Base-by-base conservation (phyloP, 2,888 invertebrate genomes). In the Lithophane socia region DNA sequence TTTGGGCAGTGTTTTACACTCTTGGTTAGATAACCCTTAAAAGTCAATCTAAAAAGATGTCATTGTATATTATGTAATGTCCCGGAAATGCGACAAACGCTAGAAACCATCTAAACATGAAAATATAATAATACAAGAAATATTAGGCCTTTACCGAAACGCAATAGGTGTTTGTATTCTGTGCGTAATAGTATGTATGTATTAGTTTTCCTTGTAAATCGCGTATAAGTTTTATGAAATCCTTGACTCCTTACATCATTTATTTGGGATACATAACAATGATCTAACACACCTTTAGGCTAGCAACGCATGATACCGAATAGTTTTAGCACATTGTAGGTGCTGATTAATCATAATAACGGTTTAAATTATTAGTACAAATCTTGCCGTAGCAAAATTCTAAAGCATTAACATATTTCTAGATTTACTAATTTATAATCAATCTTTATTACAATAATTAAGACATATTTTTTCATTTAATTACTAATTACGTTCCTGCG, bases 11-110 rank as follows among this genome's bases (percentile, higher is more conserved):
- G 29, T 75, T 77, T 77, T 63, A 65, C 70, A 73, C 44, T 54
- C 63, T 68, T 64, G 70, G 77, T 88, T 88, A 88, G 84, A 84
- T 88, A 88, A 88, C 82, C 84, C 81, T 70, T 78, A 82, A 69
- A 74, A 68, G 64, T 77, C 79, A 81, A 80, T 66, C 54, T 74
- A 78, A 75, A 83, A 82, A 88, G 72, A 80, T 86, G 83, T 69
- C 77, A 82, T 72, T 75, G 79, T 78, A 44, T 65, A 65, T 88
- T 87, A 77, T 42, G 79, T 66, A 88, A 89, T 56, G 54, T 77
- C n/a, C 77, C 83, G 89, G 86, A 88, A 86, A 87, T 76, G 49
- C 54, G 49, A 78, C 69, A 63, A 77, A 56, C 47, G 75, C 58
- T 77, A 77, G 64, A 73, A 76, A 69, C 77, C 52, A 66, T 65